Base-by-base conservation (phyloP, 1,140 invertebrate genomes). In the Babylonia areolata region DNA sequence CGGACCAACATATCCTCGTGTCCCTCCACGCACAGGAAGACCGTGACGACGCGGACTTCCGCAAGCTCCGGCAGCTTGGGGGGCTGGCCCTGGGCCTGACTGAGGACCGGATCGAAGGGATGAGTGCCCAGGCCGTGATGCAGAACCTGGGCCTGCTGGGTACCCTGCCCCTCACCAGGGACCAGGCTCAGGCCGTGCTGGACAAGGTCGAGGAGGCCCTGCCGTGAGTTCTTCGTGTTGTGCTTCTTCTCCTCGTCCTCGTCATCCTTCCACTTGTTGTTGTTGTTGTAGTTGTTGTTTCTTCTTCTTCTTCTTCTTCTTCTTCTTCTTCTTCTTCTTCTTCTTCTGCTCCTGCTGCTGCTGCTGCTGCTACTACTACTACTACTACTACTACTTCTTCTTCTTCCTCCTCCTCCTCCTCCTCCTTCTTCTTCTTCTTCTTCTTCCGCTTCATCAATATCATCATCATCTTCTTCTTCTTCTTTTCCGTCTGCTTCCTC, bases 101-200 rank as follows among this genome's bases (percentile, higher is more conserved):
- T 33, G 2, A 46, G 28, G 64, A 71, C 0, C 80, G 85, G 23
- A 40, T 88, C 15, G 3, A 64, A 5, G 37, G 37, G 0, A 46
- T 88, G 51, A 86, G 51, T 37, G 75, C 80, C 1, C 42, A 46
- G 12, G 87, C 87, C 54, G 37, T 88, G n/a, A 2, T 79, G 51
- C 80, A 84, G 35, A 88, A 84, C 85, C n/a, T 86, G 54, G 81
- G 69, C 33, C 33, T 39, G n/a, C 75, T 88, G 11, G 85, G 87
- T 39, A 73, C 35, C 35, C 73, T 88, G 17, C 85, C 87, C 11
- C 39, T 86, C 28, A 80, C 71, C 28, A 71, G 82, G 33, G 73
- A 33, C 33, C 87, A 88, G 75, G 85, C 81, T 6, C 31, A 73
- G 40, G 81, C 81, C 6, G 28, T 88, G 1, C 79, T 88, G 23